Base-by-base conservation (phyloP, 2,888 invertebrate species). In the Alloscopus bannaensis region DNA sequence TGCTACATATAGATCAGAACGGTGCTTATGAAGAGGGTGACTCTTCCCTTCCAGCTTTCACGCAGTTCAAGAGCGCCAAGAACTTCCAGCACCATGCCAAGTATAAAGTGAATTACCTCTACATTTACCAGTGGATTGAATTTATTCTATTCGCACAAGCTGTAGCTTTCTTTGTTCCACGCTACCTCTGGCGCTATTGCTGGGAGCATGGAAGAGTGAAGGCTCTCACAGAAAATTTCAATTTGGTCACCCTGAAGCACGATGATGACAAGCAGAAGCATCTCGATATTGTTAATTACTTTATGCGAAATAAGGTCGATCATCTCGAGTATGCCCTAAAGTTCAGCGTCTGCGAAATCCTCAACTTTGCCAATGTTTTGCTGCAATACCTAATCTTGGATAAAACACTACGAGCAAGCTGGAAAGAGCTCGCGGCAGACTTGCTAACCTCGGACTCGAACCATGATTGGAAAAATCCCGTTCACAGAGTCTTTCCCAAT, bases 61-160 rank as follows among this genome's bases (percentile, higher is more conserved):
- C 8, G 8, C 47, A 11, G 52, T 52, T 52, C 20, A 20, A n/a
- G 13, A 20, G 18, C 18, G 18, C 4, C 1, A 59, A 31, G 13
- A 36, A 59, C 2, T 4, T 31, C 6, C 1, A 29, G 18, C n/a
- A n/a, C 0, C 22, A 50, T 11, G 13, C 57, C 0, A 29, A 24
- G 18, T 68, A 60, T 50, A 79, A 71, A 24, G 57, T 66, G 1
- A 29, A 59, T n/a, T 79, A 47, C 28, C 26, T 72, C 0, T 59
- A 64, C 24, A 68, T 52, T 4, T 96, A 96, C 88, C 96, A 96
- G 89, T 96, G 96, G 96, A 95, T 96, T 83, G 95, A 95, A 89
- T 95, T 96, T 89, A 94, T 94, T 81, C 91, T 96, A 68, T 96
- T 95, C 89, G 94, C 95, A 88, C 95, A 96, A 94, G 96, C 95